Base-by-base conservation (phyloP, 1,140 invertebrate species). In the Pseudoatta argentina region DNA sequence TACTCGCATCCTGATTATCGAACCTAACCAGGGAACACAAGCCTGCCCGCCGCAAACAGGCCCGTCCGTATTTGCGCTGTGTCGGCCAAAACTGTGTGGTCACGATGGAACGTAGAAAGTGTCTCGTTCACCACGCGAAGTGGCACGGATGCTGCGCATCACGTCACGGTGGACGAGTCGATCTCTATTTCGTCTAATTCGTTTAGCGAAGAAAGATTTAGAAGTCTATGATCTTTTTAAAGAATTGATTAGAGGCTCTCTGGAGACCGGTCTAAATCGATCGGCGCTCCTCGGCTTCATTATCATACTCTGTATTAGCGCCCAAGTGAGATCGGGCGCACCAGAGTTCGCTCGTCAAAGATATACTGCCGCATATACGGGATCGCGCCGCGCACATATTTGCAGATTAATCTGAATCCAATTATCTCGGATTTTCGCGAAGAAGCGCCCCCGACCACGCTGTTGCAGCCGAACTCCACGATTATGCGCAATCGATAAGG, bases 1-100 rank as follows among this genome's bases (percentile, higher is more conserved):
- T 92, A 89, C 86, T 87, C 72, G 91, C 89, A 92, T 92, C 91
- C 91, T 92, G 90, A 89, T 91, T 92, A 91, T 85, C 63, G 71
- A 67, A 85, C 85, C 72, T 83, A 73, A 73, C 79, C 79, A 63
- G 69, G 79, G 79, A 73, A 83, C 69, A 83, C 55, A 63, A 73
- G 79, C 69, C 55, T 83, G 69, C 24, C 55, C 55, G 5, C 69
- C 57, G 79, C 79, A 83, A 83, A 83, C 79, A 83, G 55, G 57
- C 44, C 69, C 55, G 55, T 83, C 55, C 79, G 16, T 81, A 69
- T 63, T 82, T 55, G 55, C 53, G 30, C 44, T 61, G 39, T 48
- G 55, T 39, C 39, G 55, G 30, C 69, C 55, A 57, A 83, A 83
- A 83, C 39, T 71, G 10, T 16, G 18, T 6, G 79, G 18, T 48